phyloP scores from a whole-genome alignment of 2,888 invertebrate genomes.

The Pediacus dermestoides region DNA sequence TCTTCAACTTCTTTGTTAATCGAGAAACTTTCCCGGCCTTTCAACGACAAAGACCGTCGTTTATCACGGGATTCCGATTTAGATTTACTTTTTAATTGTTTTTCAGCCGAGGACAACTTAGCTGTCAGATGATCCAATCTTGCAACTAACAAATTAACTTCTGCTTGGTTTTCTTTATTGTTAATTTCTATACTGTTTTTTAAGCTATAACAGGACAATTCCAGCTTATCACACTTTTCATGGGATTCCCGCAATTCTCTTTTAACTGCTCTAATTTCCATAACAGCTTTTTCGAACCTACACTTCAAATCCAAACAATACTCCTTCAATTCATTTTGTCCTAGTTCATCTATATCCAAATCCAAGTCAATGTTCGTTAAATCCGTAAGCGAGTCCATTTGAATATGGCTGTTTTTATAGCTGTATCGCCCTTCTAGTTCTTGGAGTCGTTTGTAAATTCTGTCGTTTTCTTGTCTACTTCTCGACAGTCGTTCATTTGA shows the following conservation, averaged over 20 bases:
- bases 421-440: constrained; percentile 63
- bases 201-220: constrained; percentile 72
- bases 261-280: constrained; percentile 80
- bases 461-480: constrained; percentile 75
- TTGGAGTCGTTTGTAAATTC: constrained; percentile 65
- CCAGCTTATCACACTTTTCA: constrained; percentile 74
- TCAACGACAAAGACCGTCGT: constrained; percentile 75
- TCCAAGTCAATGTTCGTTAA: constrained; percentile 76
- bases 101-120: constrained; percentile 77
- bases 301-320: constrained; percentile 74
- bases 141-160: constrained; percentile 76
- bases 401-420: constrained; percentile 59
- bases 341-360: constrained; percentile 67
- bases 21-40: constrained; percentile 77
- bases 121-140: constrained; percentile 80
- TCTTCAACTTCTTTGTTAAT: constrained; percentile 82
- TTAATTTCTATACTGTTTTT: constrained; percentile 67
- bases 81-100: constrained; percentile 76
- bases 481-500: constrained; percentile 64
- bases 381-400: constrained; percentile 72
- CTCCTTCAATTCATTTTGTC: constrained; percentile 73
- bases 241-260: constrained; percentile 76
- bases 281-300: constrained; percentile 77
- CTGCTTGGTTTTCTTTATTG: constrained; percentile 64
- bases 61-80: constrained; percentile 78